Evolutionary conservation across 1,140 invertebrate species (phyloP).

Genomic region (Mizuhopecten yessoensis): DNA sequence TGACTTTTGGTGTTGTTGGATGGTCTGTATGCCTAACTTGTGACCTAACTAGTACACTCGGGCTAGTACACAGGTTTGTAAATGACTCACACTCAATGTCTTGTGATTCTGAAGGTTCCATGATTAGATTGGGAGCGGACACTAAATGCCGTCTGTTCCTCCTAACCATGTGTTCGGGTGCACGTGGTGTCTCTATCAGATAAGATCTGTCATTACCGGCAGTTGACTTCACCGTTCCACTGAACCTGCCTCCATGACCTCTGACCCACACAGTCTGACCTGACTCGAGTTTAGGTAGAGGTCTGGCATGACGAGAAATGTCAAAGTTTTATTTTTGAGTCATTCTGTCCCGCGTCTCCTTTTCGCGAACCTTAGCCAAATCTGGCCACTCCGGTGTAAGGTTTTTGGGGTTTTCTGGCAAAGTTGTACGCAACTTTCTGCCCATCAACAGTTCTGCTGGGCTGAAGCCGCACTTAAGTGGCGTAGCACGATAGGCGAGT

Average conservation of each 20-base stretch:
- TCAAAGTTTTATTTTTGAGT: not conserved
- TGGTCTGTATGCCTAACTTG: too few relatives aligned
- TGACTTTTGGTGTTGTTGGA: too few relatives aligned
- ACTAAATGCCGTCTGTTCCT: not conserved
- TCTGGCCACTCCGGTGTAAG: not conserved
- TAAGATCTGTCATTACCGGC: not conserved
- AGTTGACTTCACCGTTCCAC: not conserved
- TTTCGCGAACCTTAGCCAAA: not conserved
- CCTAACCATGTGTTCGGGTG: not conserved
- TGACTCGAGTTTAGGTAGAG: not conserved
- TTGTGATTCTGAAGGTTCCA: too few relatives aligned
- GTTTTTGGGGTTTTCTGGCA: not conserved
- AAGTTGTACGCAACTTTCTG: not conserved
- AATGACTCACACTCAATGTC: too few relatives aligned
- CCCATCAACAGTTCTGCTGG: conserved; percentile 42
- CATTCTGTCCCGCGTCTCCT: not conserved
- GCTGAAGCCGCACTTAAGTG: conserved; percentile 55
- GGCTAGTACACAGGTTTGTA: too few relatives aligned
- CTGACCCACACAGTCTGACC: not conserved
- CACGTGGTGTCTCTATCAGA: not conserved
- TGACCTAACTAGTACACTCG: too few relatives aligned
- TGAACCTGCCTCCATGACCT: not conserved
- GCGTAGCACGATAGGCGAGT: conserved; percentile 58
- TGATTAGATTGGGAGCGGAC: not conserved
- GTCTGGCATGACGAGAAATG: not conserved